phyloP scores from a whole-genome alignment of 2,113 vertebrate species.

The Marmota flaviventris region DNA sequence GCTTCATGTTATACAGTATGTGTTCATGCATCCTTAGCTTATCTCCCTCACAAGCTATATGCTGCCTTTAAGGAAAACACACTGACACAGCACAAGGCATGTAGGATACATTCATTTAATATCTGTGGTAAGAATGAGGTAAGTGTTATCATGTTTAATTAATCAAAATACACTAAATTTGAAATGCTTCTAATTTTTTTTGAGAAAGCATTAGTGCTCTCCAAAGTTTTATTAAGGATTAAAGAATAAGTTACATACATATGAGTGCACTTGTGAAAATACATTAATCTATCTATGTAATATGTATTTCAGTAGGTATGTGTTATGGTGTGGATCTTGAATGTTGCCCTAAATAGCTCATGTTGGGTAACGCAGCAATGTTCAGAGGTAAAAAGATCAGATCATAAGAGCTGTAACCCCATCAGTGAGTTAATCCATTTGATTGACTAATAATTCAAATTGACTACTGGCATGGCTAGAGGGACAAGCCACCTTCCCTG shows the following conservation, averaged over 20 bases:
- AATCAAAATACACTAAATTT: conserved; percentile 5
- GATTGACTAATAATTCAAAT: no score
- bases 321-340: no score
- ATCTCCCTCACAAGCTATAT: neutral
- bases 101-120: neutral
- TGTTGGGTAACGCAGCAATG: no score
- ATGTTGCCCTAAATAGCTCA: no score
- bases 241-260: neutral
- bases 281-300: neutral
- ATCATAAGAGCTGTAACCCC: no score
- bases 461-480: no score
- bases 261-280: neutral
- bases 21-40: neutral
- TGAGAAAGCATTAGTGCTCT: neutral
- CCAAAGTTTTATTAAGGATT: neutral
- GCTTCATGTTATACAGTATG: neutral
- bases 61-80: neutral
- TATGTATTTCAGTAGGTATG: neutral
- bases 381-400: no score
- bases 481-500: no score
- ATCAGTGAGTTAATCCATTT: no score
- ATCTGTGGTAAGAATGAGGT: neutral
- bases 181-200: neutral
- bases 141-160: neutral
- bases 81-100: neutral